Evolutionary conservation across 2,113 vertebrate species (phyloP).

Genomic region (Microtus oregoni): DNA sequence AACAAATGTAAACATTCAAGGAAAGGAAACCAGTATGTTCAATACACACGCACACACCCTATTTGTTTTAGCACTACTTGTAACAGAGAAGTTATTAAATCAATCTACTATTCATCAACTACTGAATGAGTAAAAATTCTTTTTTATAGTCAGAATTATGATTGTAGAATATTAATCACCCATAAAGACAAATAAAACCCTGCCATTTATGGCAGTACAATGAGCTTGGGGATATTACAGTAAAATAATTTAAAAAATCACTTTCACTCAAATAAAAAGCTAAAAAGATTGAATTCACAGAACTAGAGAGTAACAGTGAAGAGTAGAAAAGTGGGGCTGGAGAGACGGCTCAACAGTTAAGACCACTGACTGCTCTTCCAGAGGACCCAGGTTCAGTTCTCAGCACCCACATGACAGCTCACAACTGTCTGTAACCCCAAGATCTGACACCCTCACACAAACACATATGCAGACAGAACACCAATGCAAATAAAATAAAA

Average conservation of each 20-base stretch:
- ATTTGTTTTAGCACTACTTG: not conserved
- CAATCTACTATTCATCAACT: not conserved
- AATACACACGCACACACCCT: not conserved
- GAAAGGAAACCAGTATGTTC: not conserved
- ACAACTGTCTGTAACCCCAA: too few species aligned
- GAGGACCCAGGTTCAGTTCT: too few species aligned
- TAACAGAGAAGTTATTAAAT: not conserved
- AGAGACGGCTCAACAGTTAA: too few species aligned
- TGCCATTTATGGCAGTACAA: not conserved
- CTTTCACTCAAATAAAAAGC: not conserved
- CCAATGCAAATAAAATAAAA: too few species aligned
- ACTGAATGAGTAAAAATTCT: not conserved
- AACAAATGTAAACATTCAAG: not conserved
- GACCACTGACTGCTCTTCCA: too few species aligned
- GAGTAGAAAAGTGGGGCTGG: too few species aligned
- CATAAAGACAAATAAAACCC: not conserved
- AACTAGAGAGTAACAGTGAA: not conserved
- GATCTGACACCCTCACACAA: too few species aligned
- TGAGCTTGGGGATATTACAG: not conserved
- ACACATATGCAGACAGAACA: too few species aligned
- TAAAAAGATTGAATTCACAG: not conserved
- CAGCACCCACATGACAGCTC: too few species aligned
- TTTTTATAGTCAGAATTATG: not conserved
- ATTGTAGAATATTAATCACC: not conserved
- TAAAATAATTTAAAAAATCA: not conserved